Evolutionary conservation across 1,140 invertebrate genomes (phyloP).

Genomic region (Arctopsyche grandis): DNA sequence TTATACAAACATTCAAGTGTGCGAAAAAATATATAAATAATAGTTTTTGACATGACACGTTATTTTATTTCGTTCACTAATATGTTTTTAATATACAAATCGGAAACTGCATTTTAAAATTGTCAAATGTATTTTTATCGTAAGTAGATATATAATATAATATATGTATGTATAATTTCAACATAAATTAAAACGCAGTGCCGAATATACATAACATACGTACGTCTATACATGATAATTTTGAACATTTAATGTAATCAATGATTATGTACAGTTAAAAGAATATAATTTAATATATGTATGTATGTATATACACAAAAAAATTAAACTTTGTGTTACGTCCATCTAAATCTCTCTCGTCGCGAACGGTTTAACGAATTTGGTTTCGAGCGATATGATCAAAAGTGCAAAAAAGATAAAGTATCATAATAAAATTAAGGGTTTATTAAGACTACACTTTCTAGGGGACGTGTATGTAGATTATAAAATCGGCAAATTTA

Average conservation of each 20-base stretch:
- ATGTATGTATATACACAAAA: slow-evolving; percentile 5
- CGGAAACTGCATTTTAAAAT: slow-evolving; percentile 19
- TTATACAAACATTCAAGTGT: slow-evolving; percentile 30
- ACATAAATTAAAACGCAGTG: neutral
- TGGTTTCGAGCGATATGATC: no score
- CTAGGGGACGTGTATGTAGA: no score
- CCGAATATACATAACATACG: neutral
- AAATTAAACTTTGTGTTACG: neutral
- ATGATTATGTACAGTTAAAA: slow-evolving; percentile 18
- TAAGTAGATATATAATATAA: no score
- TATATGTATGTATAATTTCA: no score
- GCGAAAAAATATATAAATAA: slow-evolving; percentile 31
- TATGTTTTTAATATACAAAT: neutral
- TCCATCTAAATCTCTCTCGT: no score
- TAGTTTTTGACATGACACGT: slow-evolving; percentile 9
- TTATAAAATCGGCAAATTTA: no score
- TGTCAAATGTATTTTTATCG: no score
- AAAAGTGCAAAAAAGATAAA: no score
- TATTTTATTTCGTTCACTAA: neutral
- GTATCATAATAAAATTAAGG: no score
- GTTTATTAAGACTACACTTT: no score
- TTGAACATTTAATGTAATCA: slow-evolving; percentile 26
- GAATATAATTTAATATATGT: neutral
- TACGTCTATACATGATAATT: neutral
- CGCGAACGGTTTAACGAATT: no score